Evolutionary conservation across 2,888 invertebrate species (phyloP).

Genomic region (Agrochola circellaris): DNA sequence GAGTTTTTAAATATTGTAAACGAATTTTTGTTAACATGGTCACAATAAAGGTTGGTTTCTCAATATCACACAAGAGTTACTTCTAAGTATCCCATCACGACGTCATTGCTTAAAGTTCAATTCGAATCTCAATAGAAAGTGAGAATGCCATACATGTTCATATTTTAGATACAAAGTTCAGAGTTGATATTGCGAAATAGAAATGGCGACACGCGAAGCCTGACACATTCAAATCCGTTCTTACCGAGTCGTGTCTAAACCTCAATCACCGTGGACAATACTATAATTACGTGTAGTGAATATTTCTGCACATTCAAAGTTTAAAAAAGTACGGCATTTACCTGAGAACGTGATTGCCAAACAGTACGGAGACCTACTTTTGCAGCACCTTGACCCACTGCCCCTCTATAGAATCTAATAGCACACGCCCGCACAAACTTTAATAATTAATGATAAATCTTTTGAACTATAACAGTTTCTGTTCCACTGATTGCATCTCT

Average conservation of each 20-base stretch:
- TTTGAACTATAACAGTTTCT: constrained; percentile 54
- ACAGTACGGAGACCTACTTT: constrained; percentile 67
- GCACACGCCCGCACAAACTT: constrained; percentile 60
- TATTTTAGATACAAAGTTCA: constrained; percentile 60
- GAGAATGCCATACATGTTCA: constrained; percentile 51
- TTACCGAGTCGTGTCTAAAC: constrained; percentile 66
- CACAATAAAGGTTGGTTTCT: not conserved
- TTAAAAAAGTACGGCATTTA: constrained; percentile 65
- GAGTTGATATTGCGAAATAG: constrained; percentile 62
- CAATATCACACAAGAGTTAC: constrained; percentile 20
- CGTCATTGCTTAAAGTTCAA: constrained; percentile 45
- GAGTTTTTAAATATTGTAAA: not conserved
- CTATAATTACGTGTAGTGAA: constrained; percentile 65
- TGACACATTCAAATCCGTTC: constrained; percentile 57
- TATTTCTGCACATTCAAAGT: constrained; percentile 62
- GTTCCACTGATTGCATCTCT: constrained; percentile 45
- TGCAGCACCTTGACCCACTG: constrained; percentile 68
- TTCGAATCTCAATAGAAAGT: constrained; percentile 56
- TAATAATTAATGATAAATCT: constrained; percentile 62
- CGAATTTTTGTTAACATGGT: not conserved
- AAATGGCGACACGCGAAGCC: constrained; percentile 53
- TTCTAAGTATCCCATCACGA: constrained; percentile 23
- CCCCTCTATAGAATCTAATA: constrained; percentile 65
- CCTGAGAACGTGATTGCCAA: constrained; percentile 66
- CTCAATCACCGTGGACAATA: constrained; percentile 71